phyloP scores from a whole-genome alignment of 2,113 vertebrate genomes.

The Pelecanoides urinatrix region DNA sequence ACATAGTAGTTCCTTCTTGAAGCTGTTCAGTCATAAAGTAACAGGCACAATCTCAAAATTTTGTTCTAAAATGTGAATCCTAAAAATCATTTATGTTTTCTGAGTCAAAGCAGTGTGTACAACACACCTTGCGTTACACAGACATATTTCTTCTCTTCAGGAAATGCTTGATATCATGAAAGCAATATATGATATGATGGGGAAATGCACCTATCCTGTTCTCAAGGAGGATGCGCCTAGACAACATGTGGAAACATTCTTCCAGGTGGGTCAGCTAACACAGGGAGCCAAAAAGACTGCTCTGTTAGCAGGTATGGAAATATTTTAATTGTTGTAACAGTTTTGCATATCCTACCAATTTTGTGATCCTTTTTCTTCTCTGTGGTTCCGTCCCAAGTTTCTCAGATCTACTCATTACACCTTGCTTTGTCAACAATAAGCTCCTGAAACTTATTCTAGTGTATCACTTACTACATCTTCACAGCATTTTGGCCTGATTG shows the following conservation, averaged over 20 bases:
- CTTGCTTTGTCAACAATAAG: background rate
- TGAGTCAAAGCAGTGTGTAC: background rate
- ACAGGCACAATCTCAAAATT: background rate
- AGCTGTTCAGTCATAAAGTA: background rate
- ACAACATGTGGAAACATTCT: slow-evolving; percentile 95
- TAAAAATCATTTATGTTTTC: background rate
- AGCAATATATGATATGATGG: slow-evolving; percentile 99
- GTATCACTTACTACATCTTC: background rate
- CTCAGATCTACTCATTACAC: background rate
- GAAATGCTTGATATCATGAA: slow-evolving; percentile 99
- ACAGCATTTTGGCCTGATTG: background rate
- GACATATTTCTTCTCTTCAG: slow-evolving; percentile 53
- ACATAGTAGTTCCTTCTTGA: background rate
- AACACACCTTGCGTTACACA: background rate
- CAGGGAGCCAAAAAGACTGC: background rate
- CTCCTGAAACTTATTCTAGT: background rate
- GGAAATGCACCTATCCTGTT: slow-evolving; percentile 94
- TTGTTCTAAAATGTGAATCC: background rate
- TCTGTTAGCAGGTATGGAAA: background rate
- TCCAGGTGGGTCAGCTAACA: slow-evolving; percentile 79
- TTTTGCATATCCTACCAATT: background rate
- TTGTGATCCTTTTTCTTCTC: background rate
- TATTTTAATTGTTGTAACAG: background rate
- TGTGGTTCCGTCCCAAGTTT: background rate
- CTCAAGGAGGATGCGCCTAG: slow-evolving; percentile 94